phyloP scores from a whole-genome alignment of 2,113 vertebrate species.

The Sterrhoptilus dennistouni region DNA sequence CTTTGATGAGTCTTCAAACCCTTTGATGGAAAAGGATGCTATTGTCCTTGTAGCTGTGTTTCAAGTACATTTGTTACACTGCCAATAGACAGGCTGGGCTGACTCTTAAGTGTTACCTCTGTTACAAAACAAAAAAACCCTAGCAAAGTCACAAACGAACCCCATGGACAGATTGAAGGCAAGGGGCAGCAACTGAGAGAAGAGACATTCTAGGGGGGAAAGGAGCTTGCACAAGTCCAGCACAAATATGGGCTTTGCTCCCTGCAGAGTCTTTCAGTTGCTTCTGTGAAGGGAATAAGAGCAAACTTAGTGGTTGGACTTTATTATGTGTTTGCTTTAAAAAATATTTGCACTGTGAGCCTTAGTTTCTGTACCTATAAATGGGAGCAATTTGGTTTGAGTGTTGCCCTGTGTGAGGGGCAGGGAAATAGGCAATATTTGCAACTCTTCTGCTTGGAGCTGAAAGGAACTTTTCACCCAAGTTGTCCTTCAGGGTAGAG shows the following conservation, averaged over 20 bases:
- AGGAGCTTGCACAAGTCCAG: neutral
- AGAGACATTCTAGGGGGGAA: neutral
- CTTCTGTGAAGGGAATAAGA: neutral
- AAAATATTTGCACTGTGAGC: neutral
- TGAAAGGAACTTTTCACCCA: neutral
- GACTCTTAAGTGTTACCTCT: neutral
- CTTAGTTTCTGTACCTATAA: neutral
- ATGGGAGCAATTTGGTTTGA: neutral
- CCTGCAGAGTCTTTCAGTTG: neutral
- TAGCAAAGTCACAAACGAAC: neutral
- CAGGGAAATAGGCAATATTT: neutral
- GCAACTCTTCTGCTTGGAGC: neutral
- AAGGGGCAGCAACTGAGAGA: neutral
- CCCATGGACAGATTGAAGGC: neutral
- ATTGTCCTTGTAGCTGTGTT: neutral
- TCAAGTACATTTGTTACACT: neutral
- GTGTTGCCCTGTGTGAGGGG: neutral
- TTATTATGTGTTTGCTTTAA: neutral
- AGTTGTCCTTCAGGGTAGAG: neutral
- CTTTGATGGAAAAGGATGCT: neutral
- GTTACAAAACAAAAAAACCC: neutral
- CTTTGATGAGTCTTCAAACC: neutral
- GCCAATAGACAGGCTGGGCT: neutral
- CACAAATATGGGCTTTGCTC: neutral
- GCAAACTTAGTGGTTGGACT: neutral